Conservation (phyloP, 2,888 invertebrate genomes). For the Sminthurinus aureus region DNA sequence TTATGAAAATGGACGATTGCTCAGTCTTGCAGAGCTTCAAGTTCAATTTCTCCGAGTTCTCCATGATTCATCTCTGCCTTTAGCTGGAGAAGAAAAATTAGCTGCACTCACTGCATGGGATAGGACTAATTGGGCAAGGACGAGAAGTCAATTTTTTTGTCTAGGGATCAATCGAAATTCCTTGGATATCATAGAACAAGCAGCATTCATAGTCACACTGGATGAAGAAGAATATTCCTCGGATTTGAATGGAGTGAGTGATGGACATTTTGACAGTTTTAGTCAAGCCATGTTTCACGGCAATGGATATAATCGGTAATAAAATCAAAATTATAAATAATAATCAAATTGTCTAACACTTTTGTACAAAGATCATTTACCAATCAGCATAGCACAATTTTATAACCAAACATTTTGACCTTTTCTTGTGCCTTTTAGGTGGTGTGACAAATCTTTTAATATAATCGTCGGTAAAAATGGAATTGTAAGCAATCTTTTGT, state of each 20-base stretch:
- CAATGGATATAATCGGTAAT: conserved; percentile 83
- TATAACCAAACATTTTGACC: no score
- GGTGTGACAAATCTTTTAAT: conserved; percentile 99
- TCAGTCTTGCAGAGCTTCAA: conserved; percentile 91
- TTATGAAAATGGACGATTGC: conserved; percentile 67
- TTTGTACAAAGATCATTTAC: no score
- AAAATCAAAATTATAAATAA: no score
- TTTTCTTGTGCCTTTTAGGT: conserved; percentile 62
- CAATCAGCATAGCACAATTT: no score
- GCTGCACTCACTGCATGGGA: conserved; percentile 94
- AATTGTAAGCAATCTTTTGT: conserved; percentile 69
- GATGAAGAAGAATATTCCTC: conserved; percentile 28
- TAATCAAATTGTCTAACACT: no score
- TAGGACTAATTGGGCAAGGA: conserved; percentile 88
- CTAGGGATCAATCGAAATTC: not conserved
- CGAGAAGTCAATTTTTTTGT: conserved; percentile 68
- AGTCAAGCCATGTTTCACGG: conserved; percentile 87
- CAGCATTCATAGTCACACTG: conserved; percentile 22
- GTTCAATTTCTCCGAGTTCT: conserved; percentile 89
- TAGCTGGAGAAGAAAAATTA: conserved; percentile 84
- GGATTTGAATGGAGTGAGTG: not conserved
- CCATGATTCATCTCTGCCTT: conserved; percentile 74
- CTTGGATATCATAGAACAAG: conserved; percentile 10
- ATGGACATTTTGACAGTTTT: not conserved
- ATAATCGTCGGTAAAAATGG: conserved; percentile 93